Base-by-base conservation (phyloP, 2,797 vertebrate species). In the Lacerta agilis region DNA sequence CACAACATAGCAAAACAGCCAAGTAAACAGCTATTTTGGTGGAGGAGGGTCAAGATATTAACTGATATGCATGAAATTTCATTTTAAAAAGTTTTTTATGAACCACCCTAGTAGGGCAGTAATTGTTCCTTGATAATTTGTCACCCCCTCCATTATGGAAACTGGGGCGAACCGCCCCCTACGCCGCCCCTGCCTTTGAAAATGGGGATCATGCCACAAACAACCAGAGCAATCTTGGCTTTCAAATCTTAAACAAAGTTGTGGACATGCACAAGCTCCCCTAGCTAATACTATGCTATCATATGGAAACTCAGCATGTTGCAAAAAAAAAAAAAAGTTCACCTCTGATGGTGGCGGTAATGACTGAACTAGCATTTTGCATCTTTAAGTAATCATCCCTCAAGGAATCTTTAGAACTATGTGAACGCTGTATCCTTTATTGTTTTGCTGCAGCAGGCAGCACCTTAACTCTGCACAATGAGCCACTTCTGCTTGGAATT, bases 401-500 rank as follows among this genome's bases (percentile, higher is more conserved):
- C 33, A 58, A 33, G 55, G 20, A 3, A 58, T 64, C 82, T 69
- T 84, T 76, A 84, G 86, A 17, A 23, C 2, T 79, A 18, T 29
- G 73, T 27, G 85, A 87, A 87, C 88, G 8, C 2, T 89, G 49
- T 66, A 83, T 55, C 78, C 27, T 1, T 73, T 87, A 72, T 76
- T 83, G 64, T 41, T 86, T 81, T 29, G 64, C 15, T 80, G 1
- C 81, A 45, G 13, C 13, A 82, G 66, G 85, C 83, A 82, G 82
- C 79, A 76, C 77, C 82, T 86, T 75, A 73, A n/a, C 78, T 76
- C 43, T 76, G 82, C 88, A 58, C 55, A 92, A 36, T 87, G 79
- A 87, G 83, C 41, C 61, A 77, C 78, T 93, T 91, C 91, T 94
- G 92, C 93, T 92, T 82, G 86, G 92, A 95, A 95, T 95, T 93